Percentiles rank a stretch among this genome's conserved stretches.
These are phyloP conservation scores for Prorops nasuta DNA, from an alignment of 1,140 invertebrate species.

Conservation along the genomic window DNA sequence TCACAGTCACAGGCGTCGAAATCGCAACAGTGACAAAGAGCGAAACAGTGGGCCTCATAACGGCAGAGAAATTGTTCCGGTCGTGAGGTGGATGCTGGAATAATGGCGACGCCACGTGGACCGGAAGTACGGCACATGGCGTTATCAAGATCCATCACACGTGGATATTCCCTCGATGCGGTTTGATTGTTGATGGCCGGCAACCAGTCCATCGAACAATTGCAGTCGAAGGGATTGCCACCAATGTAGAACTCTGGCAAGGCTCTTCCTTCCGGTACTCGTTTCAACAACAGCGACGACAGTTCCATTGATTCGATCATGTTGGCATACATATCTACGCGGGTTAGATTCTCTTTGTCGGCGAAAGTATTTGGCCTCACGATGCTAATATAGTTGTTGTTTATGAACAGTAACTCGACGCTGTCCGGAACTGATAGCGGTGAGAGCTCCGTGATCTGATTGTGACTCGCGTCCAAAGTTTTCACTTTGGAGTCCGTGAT, in stretches of 20 bases:
- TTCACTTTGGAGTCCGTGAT: constrained; percentile 68
- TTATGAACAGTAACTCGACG: constrained; percentile 83
- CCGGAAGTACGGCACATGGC: constrained; percentile 82
- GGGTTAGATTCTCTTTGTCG: constrained; percentile 77
- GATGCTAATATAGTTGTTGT: constrained; percentile 81
- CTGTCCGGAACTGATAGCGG: constrained; percentile 84
- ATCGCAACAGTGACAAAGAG: constrained; percentile 90
- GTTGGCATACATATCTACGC: constrained; percentile 88
- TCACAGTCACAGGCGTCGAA: constrained; percentile 94
- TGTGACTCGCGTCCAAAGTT: constrained; percentile 84
- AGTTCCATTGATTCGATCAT: constrained; percentile 78
- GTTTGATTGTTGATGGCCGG: constrained; percentile 83
- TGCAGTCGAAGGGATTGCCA: constrained; percentile 87
- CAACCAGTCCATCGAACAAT: constrained; percentile 91
- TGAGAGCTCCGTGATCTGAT: constrained; percentile 76
- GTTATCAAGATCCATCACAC: constrained; percentile 83
- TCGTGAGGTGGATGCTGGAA: constrained; percentile 64
- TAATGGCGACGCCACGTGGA: constrained; percentile 68
- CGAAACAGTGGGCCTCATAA: constrained; percentile 90
- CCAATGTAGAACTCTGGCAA: constrained; percentile 85
- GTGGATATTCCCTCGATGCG: constrained; percentile 74
- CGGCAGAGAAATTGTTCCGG: constrained; percentile 84
- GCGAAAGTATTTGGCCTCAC: constrained; percentile 83
- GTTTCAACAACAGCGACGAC: constrained; percentile 73
- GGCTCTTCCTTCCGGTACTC: constrained; percentile 65